Evolutionary conservation across 2,888 invertebrate genomes (phyloP), one percentile per base, ranked within the genome.

Genomic region (Strigamia crassipes): DNA sequence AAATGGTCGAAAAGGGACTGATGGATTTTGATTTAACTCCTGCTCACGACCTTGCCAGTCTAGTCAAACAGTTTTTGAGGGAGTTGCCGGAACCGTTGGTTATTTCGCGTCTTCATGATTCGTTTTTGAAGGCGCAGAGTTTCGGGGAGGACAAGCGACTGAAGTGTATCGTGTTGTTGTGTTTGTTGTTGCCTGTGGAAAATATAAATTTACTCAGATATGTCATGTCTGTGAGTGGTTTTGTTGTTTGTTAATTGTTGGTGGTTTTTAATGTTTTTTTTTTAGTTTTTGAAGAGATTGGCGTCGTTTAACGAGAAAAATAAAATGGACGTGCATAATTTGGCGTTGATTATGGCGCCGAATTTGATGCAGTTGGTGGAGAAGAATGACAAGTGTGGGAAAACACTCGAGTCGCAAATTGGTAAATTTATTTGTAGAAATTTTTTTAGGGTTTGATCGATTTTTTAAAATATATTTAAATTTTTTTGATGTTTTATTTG

Each of bases 351-450:
- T 38, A 90, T 96, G 87, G 93, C 94, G 0, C 96, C 96, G 0
- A 94, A 94, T 86, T 90, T 96, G 81, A 94, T 96, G 92, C 95
- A 95, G 0, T 90, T 96, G 81, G 94, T 96, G 92, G 94, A 95
- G 0, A 86, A 86, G 79, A 85, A 85, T 42, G 86, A 87, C 81
- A 87, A 87, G 27, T 84, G 89, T 88, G 86, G 85, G 86, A 81
- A 86, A 82, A 83, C 86, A 9, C 83, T 87, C 6, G 86, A 87
- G 84, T 84, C 85, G n/a, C 87, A 88, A 84, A 87, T 87, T 8
- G 83, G 83, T 82, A 46, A 81, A 3, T 18, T 8, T 81, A 21
- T 27, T 34, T 79, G 6, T 34, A 5, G 34, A 6, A 34, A 34
- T 34, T 34, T 34, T 34, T 34, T 34, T 5, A 34, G 3, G 34